Evolutionary conservation across 2,888 invertebrate species (phyloP).

Genomic region (Mesodorylaimus sp.): DNA sequence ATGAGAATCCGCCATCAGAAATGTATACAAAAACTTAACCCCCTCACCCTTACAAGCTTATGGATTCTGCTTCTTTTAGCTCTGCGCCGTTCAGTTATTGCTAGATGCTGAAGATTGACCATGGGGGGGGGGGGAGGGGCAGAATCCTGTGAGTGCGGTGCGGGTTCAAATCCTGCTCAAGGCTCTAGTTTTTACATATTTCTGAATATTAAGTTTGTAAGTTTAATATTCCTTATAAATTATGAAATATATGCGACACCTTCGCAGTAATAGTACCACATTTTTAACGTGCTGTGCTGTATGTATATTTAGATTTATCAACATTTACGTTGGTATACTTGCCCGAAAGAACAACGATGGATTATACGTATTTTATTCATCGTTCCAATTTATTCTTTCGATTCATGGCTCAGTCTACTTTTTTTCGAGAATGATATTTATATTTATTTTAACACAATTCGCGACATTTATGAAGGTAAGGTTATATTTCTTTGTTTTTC

Average conservation of each 20-base stretch:
- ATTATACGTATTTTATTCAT: constrained; percentile 96
- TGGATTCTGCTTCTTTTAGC: too few relatives aligned
- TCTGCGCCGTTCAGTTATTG: too few relatives aligned
- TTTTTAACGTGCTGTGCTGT: background rate
- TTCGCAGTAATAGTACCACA: background rate
- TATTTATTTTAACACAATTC: constrained; percentile 93
- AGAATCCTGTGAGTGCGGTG: too few relatives aligned
- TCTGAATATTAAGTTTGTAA: background rate
- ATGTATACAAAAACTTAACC: too few relatives aligned
- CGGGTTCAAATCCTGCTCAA: too few relatives aligned
- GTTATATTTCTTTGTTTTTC: background rate
- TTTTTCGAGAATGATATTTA: constrained; percentile 95
- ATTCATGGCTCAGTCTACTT: constrained; percentile 91
- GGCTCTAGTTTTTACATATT: too few relatives aligned
- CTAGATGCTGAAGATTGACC: too few relatives aligned
- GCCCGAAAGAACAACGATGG: constrained; percentile 96
- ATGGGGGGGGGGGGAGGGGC: too few relatives aligned
- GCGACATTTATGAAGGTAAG: constrained; percentile 95
- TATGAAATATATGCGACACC: background rate
- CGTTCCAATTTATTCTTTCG: constrained; percentile 92
- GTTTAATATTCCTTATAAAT: background rate
- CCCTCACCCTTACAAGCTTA: too few relatives aligned
- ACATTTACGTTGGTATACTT: constrained; percentile 92
- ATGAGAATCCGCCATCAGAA: too few relatives aligned
- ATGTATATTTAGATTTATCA: constrained; percentile 66